These are phyloP conservation scores for Lucilia cuprina DNA, from an alignment of 1,140 invertebrate genomes.

Conservation along the genomic window DNA sequence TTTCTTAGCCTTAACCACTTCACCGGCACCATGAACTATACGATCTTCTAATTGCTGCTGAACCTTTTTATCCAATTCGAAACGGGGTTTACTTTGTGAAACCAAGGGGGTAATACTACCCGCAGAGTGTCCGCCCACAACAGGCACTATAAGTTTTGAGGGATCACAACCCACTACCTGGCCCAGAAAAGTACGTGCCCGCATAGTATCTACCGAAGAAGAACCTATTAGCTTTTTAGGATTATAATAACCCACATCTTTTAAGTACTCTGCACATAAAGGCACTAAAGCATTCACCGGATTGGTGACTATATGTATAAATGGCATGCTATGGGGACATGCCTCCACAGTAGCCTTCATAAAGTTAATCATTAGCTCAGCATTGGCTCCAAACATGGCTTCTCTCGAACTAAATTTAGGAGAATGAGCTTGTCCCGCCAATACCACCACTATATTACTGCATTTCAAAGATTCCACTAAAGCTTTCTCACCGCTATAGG, in stretches of 20 bases:
- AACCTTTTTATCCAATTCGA: conserved; percentile 72
- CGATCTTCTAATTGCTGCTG: conserved; percentile 78
- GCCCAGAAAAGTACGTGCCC: conserved; percentile 94
- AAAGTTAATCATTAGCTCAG: not conserved
- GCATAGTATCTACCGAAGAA: conserved; percentile 92
- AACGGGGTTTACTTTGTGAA: conserved; percentile 87
- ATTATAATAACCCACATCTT: conserved; percentile 72
- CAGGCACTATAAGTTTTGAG: conserved; percentile 80
- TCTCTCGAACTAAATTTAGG: not conserved
- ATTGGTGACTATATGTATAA: conserved; percentile 6
- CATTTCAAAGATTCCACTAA: not conserved
- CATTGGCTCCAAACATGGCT: conserved; percentile 18
- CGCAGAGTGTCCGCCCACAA: conserved; percentile 96
- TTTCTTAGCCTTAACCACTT: conserved; percentile 97
- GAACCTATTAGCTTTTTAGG: conserved; percentile 92
- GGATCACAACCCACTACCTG: conserved; percentile 80
- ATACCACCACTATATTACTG: not conserved
- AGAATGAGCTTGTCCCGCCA: not conserved
- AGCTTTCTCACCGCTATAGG: not conserved
- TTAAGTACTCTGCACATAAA: not conserved
- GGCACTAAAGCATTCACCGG: conserved; percentile 4
- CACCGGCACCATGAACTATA: conserved; percentile 95
- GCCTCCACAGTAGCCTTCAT: not conserved
- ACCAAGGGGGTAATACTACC: conserved; percentile 95
- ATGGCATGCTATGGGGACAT: not conserved